Evolutionary conservation across 2,797 vertebrate species (phyloP).

Genomic region (Nannoperca obscura): DNA sequence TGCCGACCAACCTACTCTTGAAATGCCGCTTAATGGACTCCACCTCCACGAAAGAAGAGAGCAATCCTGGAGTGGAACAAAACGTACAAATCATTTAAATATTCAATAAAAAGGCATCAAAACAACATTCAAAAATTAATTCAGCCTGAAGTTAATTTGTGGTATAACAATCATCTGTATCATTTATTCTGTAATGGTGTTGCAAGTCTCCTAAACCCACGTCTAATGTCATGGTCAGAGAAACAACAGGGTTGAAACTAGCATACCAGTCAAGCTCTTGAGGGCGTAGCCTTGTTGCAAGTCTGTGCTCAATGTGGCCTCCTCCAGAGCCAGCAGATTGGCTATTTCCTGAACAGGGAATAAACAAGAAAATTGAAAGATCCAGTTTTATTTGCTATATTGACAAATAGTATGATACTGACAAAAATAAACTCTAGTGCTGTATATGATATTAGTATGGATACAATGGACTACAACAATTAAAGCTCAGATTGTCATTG

Average conservation of each 20-base stretch:
- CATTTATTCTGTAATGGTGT: not conserved
- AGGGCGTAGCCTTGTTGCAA: constrained; percentile 98
- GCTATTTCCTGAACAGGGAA: constrained; percentile 91
- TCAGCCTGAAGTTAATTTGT: not conserved
- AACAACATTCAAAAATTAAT: not conserved
- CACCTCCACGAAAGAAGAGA: constrained; percentile 98
- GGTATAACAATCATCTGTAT: not conserved
- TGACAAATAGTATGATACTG: not conserved
- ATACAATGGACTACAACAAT: not conserved
- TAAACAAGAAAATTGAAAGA: not conserved
- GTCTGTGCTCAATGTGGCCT: constrained; percentile 97
- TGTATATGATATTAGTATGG: not conserved
- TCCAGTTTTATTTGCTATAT: not conserved
- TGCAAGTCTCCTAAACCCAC: not conserved
- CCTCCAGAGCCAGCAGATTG: constrained; percentile 94
- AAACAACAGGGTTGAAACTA: not conserved
- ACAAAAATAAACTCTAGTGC: not conserved
- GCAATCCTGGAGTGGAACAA: constrained; percentile 85
- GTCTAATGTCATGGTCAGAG: not conserved
- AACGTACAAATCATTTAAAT: constrained; percentile 5
- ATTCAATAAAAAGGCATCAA: not conserved
- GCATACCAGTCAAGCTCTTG: constrained; percentile 96
- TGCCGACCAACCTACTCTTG: constrained; percentile 98
- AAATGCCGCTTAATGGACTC: constrained; percentile 99
- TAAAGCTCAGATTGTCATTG: not conserved